Conservation (phyloP, 2,113 vertebrate genomes). For the Pyrgilauda ruficollis region DNA sequence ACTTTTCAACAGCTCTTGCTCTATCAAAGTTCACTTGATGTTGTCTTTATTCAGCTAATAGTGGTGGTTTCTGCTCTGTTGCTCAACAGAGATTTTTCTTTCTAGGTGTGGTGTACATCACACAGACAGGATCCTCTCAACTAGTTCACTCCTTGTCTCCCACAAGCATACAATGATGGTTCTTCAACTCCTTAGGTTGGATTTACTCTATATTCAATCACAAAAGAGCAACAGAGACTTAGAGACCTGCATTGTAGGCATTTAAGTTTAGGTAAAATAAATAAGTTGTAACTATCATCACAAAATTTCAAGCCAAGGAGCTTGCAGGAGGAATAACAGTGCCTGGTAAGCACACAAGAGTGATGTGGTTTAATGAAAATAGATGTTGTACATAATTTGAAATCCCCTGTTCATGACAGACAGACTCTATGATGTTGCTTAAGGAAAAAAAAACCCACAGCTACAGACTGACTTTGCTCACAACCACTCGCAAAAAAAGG, state of each 20-base stretch:
- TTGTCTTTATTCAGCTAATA: not conserved
- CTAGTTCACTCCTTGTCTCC: not conserved
- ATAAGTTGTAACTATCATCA: not conserved
- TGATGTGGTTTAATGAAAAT: not conserved
- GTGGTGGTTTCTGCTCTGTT: not conserved
- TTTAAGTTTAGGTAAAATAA: not conserved
- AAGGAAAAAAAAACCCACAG: not conserved
- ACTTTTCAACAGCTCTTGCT: not conserved
- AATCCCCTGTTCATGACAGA: not conserved
- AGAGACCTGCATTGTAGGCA: not conserved
- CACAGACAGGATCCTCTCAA: rapidly evolving
- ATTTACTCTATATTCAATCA: not conserved
- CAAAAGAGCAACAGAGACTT: not conserved
- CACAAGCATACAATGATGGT: too few species aligned
- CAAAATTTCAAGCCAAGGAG: not conserved
- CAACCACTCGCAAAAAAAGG: not conserved
- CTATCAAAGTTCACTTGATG: not conserved
- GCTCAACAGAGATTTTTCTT: not conserved
- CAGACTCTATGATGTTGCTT: not conserved
- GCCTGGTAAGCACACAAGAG: not conserved
- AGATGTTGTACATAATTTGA: not conserved
- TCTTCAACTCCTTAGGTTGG: not conserved
- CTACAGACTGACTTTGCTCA: not conserved
- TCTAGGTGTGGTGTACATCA: not conserved
- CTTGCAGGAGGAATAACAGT: not conserved